Percentiles rank a stretch among this genome's conserved stretches.
These are phyloP conservation scores for Hyles vespertilio DNA, from an alignment of 1,140 invertebrate species.

Conservation along the genomic window DNA sequence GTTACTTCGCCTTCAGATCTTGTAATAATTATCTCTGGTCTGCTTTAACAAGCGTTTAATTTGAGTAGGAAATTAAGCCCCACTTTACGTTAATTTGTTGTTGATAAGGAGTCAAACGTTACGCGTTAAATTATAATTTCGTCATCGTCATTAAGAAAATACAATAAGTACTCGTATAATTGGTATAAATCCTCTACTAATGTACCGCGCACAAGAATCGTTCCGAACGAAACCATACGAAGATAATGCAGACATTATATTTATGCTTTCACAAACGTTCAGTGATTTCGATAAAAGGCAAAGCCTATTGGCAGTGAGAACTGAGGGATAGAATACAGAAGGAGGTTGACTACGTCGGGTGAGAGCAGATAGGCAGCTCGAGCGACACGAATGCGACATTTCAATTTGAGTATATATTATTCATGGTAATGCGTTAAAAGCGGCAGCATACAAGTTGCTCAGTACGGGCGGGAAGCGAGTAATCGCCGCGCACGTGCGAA, in stretches of 20 bases:
- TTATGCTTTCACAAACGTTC: conserved; percentile 22
- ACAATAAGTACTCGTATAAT: no score
- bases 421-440: conserved; percentile 75
- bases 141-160: conserved; percentile 11
- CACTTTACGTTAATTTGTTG: conserved; percentile 42
- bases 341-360: conserved; percentile 36
- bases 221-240: conserved; percentile 13
- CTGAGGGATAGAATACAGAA: conserved; percentile 49
- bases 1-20: conserved; percentile 65
- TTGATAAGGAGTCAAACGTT: conserved; percentile 35
- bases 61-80: conserved; percentile 52
- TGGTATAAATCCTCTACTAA: no score
- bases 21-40: conserved; percentile 67
- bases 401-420: conserved; percentile 74
- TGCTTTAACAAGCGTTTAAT: conserved; percentile 65
- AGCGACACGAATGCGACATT: conserved; percentile 71
- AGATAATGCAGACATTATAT: conserved; percentile 10
- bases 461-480: conserved; percentile 46
- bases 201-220: no score
- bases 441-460: conserved; percentile 54
- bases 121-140: conserved; percentile 24
- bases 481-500: conserved; percentile 62
- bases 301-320: conserved; percentile 58
- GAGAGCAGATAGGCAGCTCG: conserved; percentile 51
- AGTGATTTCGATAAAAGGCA: conserved; percentile 45